A percentile compares a stretch with the other conserved stretches of the same genome.
Conservation (phyloP, 2,888 invertebrate species). For the Augiades crinisus region DNA sequence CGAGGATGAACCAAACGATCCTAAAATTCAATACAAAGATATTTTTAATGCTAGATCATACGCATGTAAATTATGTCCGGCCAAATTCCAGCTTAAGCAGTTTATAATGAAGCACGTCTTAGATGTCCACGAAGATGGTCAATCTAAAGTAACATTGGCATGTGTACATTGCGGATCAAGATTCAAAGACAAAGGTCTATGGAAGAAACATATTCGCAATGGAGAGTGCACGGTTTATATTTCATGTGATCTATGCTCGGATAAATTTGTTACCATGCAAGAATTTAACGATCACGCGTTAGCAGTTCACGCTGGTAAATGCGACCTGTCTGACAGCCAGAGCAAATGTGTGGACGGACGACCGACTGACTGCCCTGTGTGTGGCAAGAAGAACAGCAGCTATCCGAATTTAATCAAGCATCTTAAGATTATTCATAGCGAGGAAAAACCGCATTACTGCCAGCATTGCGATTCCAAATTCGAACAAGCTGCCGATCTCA, state of each 20-base stretch:
- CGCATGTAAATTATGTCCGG: conserved; percentile 73
- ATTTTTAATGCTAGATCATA: conserved; percentile 76
- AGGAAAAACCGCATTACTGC: conserved; percentile 78
- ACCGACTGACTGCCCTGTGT: conserved; percentile 77
- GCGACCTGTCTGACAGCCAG: conserved; percentile 63
- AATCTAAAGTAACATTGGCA: conserved; percentile 59
- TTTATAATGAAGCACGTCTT: conserved; percentile 77
- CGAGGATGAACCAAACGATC: conserved; percentile 62
- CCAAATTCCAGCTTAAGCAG: conserved; percentile 76
- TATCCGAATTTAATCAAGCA: conserved; percentile 82
- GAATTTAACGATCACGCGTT: conserved; percentile 76
- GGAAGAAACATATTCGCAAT: conserved; percentile 74
- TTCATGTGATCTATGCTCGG: conserved; percentile 74
- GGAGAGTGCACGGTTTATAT: conserved; percentile 83
- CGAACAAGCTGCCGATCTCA: conserved; percentile 76
- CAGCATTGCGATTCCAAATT: conserved; percentile 82
- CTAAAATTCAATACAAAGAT: conserved; percentile 71
- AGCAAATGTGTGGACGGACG: conserved; percentile 71
- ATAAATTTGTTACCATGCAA: conserved; percentile 66
- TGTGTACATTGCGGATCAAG: conserved; percentile 71
- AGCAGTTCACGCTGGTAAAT: conserved; percentile 66
- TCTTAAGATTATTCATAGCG: conserved; percentile 72
- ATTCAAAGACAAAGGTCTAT: conserved; percentile 68
- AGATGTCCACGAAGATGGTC: conserved; percentile 75
- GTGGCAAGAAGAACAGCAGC: conserved; percentile 77